Conservation (phyloP, 1,140 invertebrate genomes). For the Drosophila repleta region DNA sequence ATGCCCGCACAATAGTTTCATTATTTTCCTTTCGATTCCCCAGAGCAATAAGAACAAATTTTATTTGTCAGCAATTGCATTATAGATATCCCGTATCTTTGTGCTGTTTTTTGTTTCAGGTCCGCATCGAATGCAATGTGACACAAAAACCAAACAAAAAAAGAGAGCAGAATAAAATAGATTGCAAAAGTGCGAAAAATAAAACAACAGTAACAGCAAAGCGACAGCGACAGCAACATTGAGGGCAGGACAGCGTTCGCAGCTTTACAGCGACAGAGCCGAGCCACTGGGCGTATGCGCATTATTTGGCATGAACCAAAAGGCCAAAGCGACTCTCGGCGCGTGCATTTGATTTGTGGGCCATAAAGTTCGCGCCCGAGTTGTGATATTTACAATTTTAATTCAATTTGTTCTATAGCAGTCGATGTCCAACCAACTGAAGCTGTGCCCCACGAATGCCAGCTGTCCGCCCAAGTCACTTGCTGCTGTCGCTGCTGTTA, state of each 20-base stretch:
- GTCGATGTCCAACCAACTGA: background rate
- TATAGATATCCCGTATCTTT: slow-evolving; percentile 4
- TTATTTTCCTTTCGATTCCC: background rate
- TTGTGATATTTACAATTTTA: slow-evolving; percentile 77
- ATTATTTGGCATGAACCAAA: slow-evolving; percentile 32
- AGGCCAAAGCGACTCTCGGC: slow-evolving; percentile 17
- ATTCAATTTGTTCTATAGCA: slow-evolving; percentile 62
- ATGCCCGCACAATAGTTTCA: slow-evolving; percentile 8
- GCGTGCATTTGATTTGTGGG: slow-evolving; percentile 76
- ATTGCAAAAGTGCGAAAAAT: slow-evolving; percentile 26
- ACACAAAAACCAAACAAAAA: background rate
- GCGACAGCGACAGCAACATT: slow-evolving; percentile 14
- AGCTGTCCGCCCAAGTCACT: slow-evolving; percentile 28
- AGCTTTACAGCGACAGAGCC: slow-evolving; percentile 30
- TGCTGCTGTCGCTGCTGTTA: slow-evolving; percentile 40
- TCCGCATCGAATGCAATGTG: slow-evolving; percentile 42
- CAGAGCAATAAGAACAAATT: slow-evolving; percentile 1
- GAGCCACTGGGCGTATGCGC: slow-evolving; percentile 55
- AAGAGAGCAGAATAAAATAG: background rate
- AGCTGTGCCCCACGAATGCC: background rate
- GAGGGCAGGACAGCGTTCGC: slow-evolving; percentile 12
- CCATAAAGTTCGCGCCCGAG: slow-evolving; percentile 66
- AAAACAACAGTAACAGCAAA: slow-evolving; percentile 28
- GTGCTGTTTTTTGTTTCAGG: slow-evolving; percentile 18
- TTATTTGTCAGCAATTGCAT: slow-evolving; percentile 19